phyloP scores from a whole-genome alignment of 1,140 invertebrate genomes.

The Calliphora vicina region DNA sequence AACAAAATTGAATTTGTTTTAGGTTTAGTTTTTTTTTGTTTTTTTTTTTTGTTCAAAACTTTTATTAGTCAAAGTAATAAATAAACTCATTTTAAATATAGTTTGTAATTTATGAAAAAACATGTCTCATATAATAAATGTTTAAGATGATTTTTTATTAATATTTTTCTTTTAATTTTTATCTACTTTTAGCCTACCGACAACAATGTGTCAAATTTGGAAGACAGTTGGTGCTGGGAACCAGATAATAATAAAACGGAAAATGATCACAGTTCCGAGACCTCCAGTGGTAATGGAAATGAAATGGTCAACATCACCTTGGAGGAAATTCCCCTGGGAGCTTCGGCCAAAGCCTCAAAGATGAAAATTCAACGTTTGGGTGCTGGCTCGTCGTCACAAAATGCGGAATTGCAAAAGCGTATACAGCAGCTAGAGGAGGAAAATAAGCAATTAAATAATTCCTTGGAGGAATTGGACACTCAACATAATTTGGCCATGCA shows the following conservation, averaged over 20 bases:
- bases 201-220: constrained; percentile 43
- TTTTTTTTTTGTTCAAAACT: not conserved
- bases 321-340: constrained; percentile 37
- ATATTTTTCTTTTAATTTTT: constrained; percentile 18
- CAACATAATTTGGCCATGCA: constrained; percentile 77
- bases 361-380: constrained; percentile 42
- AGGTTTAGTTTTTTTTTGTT: not conserved
- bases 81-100: not conserved
- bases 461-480: constrained; percentile 75
- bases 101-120: constrained; percentile 19
- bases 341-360: not conserved
- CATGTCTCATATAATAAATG: constrained; percentile 5
- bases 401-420: constrained; percentile 63
- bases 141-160: constrained; percentile 11
- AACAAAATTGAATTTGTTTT: not conserved
- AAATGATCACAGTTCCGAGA: constrained; percentile 39
- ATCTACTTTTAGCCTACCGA: constrained; percentile 43
- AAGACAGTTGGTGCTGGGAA: constrained; percentile 69
- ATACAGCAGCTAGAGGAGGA: constrained; percentile 63
- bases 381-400: not conserved
- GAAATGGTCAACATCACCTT: constrained; percentile 43
- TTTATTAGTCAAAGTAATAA: not conserved
- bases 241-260: constrained; percentile 57
- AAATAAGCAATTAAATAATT: constrained; percentile 67
- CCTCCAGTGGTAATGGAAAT: constrained; percentile 38